Evolutionary conservation across 2,113 vertebrate genomes (phyloP), one percentile per base, ranked within the genome.

Genomic region (Clupea harengus): DNA sequence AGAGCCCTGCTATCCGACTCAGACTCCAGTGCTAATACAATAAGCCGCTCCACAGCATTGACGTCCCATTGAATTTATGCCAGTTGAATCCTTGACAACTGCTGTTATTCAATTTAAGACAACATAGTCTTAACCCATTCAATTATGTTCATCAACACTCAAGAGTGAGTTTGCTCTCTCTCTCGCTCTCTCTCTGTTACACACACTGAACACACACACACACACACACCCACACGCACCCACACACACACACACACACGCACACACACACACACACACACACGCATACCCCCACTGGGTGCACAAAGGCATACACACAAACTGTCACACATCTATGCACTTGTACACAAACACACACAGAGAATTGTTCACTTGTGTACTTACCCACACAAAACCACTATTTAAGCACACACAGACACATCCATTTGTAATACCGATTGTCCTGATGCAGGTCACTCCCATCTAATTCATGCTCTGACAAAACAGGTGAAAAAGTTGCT

Each of bases 151-250:
- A 72, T 72, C 8, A 72, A 28, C 25, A 72, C 64, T n/a, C 18
- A 25, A 86, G 83, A 81, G 86, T 86, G 22, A 13, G 25, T 84
- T 80, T 6, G 72, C 15, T 0, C 15, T 45, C 28, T 84, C 25
- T 64, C 81, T n/a, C 20, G 22, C 84, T 57, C 84, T 47, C 78
- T 52, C 80, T 86, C 78, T 13, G 3, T 84, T n/a, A n/a, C n/a
- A n/a, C n/a, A n/a, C n/a, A n/a, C 22, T 28, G 10, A 18, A 57
- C 72, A 32, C 54, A 8, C 0, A 28, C 60, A n/a, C 84, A n/a
- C 75, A 52, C 72, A 22, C 72, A 57, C 75, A 57, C 47, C 39
- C 28, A 57, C 72, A 54, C 84, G n/a, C 72, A 81, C 72, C 57
- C 49, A 85, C 84, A 44, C 84, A 81, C 75, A 60, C 80, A 72